A percentile compares a stretch with the other conserved stretches of the same genome.
Evolutionary conservation across 2,113 vertebrate species (phyloP).

Genomic region (Lophotis ruficrista): DNA sequence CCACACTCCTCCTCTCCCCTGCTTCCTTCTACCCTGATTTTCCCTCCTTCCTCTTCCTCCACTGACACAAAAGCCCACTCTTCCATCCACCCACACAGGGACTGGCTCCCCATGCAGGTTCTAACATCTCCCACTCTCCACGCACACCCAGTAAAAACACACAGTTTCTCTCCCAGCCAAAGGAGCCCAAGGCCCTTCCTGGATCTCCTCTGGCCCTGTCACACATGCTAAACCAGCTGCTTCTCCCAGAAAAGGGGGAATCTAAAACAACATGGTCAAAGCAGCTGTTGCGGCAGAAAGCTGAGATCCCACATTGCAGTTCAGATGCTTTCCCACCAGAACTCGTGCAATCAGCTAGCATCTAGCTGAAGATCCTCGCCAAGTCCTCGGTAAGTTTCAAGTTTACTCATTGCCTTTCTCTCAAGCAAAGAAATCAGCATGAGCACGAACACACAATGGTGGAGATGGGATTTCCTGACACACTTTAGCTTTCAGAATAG

Average conservation of each 20-base stretch:
- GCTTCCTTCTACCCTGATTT: background rate
- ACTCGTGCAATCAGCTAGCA: accelerated
- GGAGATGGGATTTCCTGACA: background rate
- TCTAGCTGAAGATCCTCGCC: background rate
- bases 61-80: background rate
- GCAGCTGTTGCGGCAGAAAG: background rate
- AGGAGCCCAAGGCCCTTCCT: background rate
- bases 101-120: background rate
- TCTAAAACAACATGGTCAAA: accelerated
- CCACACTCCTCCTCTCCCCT: background rate
- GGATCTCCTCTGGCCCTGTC: background rate
- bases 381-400: background rate
- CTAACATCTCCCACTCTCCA: background rate
- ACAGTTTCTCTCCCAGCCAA: background rate
- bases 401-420: background rate
- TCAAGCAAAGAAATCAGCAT: accelerated
- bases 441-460: accelerated
- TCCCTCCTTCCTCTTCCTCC: background rate
- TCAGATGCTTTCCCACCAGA: background rate
- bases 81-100: background rate
- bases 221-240: accelerated
- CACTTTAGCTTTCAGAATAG: background rate
- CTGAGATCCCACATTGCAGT: background rate
- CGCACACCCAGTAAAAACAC: background rate
- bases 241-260: background rate